Base-by-base conservation (phyloP, 2,888 invertebrate genomes). In the Metalampra italica region DNA sequence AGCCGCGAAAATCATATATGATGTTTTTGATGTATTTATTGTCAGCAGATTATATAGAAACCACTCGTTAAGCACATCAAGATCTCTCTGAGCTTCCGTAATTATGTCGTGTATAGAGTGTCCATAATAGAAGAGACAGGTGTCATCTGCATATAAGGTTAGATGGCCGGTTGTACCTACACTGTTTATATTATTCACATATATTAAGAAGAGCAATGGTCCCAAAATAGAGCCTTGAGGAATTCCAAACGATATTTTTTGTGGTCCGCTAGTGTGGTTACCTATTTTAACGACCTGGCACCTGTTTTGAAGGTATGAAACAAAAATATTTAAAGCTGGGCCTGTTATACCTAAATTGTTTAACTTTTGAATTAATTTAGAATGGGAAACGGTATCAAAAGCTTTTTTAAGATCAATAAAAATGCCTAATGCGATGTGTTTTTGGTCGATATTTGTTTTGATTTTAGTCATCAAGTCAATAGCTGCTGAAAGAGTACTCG, bases 381-480 rank as follows among this genome's bases (percentile, higher is more conserved):
- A n/a, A 22, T 48, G 44, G 14, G 40, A 44, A 12, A 48, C 48
- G 0, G 49, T 45, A 8, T 45, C 49, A 14, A 45, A 49, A 0
- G 49, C 45, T 34, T 45, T 45, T 13, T 49, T 36, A 37, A 45
- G 5, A 29, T 44, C 48, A 29, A 42, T 42, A n/a, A 42, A 42
- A 1, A 42, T 3, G 1, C 42, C 45, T 9, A 49, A 7, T 12
- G 30, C 41, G 22, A 49, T 15, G 41, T 49, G 32, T 40, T 46
- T 46, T 15, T 34, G 9, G 29, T 50, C 50, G 39, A 50, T 36
- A 1, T 46, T 43, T 15, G 4, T 34, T 46, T 50, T 50, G 1
- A 50, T 11, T 40, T 50, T 30, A 29, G 50, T 50, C 29, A 44
- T 14, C 0, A 50, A 43, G 29, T 50, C 50, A 12, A 50, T 46